Base-by-base conservation (phyloP, 1,140 invertebrate genomes). In the Hyposmocoma kahamanoa region DNA sequence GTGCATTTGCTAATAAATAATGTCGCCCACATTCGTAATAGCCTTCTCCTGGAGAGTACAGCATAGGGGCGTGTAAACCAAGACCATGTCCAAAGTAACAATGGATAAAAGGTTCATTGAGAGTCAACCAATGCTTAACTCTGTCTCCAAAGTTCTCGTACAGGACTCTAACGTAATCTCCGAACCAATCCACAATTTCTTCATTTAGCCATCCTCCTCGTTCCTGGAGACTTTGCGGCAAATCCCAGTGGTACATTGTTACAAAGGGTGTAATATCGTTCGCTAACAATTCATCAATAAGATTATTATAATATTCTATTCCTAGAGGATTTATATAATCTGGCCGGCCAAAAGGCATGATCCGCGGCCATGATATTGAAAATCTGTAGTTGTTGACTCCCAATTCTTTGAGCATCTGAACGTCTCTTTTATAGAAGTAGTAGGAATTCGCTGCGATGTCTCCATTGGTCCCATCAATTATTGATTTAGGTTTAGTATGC, bases 281-380 rank as follows among this genome's bases (percentile, higher is more conserved):
- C 1, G 56, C 58, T 9, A 89, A 46, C 8, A 92, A 62, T 50
- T 80, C 87, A 57, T 91, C 67, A 15, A 92, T 90, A 2, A 92
- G 47, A 26, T 82, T 70, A 50, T 88, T 88, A 57, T 92, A 92
- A 58, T 90, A 92, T 6, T 79, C 57, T 18, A 90, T 72, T 20
- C 90, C 90, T 42, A 82, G 65, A 52, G 79, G 52, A 50, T 88
- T 90, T 9, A 89, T 60, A 2, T 72, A 46, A 26, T 88, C 72
- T 0, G 78, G 10, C 39, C 84, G 88, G 10, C 89, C 88, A 17
- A 63, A 81, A 0, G 90, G 89, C 0, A 90, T 54, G 1, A 91
- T 61, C 24, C 90, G 62, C 0, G 90, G 51, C 91, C 91, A 92
- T 0, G 90, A 88, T 48, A 92, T 67, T 0, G 91, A 92, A 63